Evolutionary conservation across 2,888 invertebrate species (phyloP).

Genomic region (Zygaena filipendulae): DNA sequence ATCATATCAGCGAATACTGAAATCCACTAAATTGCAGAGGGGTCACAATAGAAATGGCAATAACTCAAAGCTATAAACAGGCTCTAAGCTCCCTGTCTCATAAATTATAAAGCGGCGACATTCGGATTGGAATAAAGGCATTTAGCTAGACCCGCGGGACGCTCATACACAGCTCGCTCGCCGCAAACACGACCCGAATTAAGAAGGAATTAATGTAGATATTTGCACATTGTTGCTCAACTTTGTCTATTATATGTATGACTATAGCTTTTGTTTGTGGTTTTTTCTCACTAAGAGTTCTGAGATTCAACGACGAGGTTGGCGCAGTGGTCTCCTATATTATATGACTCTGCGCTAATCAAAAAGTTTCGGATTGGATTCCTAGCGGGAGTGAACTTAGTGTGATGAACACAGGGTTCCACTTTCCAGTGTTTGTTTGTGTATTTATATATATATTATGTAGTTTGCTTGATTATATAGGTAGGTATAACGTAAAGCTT

Average conservation of each 20-base stretch:
- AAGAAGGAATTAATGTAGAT: slow-evolving; percentile 33
- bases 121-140: slow-evolving; percentile 40
- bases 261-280: too few species aligned
- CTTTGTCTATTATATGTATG: slow-evolving; percentile 3
- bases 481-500: too few species aligned
- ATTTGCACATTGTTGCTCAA: slow-evolving; percentile 4
- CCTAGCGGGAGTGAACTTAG: too few species aligned
- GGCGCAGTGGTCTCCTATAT: too few species aligned
- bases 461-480: too few species aligned
- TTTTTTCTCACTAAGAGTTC: too few species aligned
- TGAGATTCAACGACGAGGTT: too few species aligned
- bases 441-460: too few species aligned
- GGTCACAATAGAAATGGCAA: slow-evolving; percentile 21
- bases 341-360: too few species aligned
- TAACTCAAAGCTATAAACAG: slow-evolving; percentile 43
- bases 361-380: too few species aligned
- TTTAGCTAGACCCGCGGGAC: slow-evolving; percentile 29
- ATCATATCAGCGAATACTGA: slow-evolving; percentile 7
- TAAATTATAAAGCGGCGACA: slow-evolving; percentile 51
- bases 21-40: slow-evolving; percentile 20
- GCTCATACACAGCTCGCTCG: slow-evolving; percentile 16
- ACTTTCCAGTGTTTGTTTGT: too few species aligned
- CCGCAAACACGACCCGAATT: slow-evolving; percentile 35
- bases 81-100: slow-evolving; percentile 32
- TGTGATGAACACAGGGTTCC: too few species aligned